Percentiles rank a stretch among this genome's conserved stretches.
Evolutionary conservation across 2,113 vertebrate genomes (phyloP).

Genomic region (Albula glossodonta): DNA sequence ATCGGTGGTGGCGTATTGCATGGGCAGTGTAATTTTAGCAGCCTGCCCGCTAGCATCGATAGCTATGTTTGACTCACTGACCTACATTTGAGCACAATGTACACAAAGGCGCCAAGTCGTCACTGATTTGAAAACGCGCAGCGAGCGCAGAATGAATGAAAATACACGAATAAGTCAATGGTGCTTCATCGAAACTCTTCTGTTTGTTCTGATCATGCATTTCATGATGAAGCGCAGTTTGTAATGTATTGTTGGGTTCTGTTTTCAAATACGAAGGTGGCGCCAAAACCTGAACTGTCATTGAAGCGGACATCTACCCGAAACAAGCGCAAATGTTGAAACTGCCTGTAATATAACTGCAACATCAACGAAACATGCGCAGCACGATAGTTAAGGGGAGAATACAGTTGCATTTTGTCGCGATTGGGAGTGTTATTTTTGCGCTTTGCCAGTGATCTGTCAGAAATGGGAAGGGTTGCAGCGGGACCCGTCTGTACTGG

Average conservation of each 20-base stretch:
- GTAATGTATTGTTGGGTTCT: background rate
- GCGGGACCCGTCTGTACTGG: background rate
- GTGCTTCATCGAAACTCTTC: background rate
- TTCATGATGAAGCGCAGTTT: background rate
- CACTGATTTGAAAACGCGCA: conserved; percentile 64
- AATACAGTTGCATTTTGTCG: background rate
- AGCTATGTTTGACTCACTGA: conserved; percentile 59
- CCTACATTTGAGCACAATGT: conserved; percentile 70
- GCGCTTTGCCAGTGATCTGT: background rate
- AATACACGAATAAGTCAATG: background rate
- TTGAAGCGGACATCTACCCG: background rate
- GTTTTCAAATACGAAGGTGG: conserved; percentile 50
- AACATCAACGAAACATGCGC: background rate
- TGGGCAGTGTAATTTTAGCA: conserved; percentile 1
- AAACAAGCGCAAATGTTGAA: background rate
- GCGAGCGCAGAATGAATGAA: conserved; percentile 28
- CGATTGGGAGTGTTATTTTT: background rate
- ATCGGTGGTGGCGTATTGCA: background rate
- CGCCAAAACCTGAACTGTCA: conserved; percentile 63
- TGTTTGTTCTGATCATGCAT: background rate
- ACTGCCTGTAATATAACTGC: background rate
- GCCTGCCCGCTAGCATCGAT: background rate
- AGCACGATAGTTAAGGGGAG: background rate
- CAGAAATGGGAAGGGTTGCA: background rate
- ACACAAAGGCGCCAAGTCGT: conserved; percentile 75